phyloP scores from a whole-genome alignment of 35 echinoderm and acorn worm species.

The Amphiura filiformis region DNA sequence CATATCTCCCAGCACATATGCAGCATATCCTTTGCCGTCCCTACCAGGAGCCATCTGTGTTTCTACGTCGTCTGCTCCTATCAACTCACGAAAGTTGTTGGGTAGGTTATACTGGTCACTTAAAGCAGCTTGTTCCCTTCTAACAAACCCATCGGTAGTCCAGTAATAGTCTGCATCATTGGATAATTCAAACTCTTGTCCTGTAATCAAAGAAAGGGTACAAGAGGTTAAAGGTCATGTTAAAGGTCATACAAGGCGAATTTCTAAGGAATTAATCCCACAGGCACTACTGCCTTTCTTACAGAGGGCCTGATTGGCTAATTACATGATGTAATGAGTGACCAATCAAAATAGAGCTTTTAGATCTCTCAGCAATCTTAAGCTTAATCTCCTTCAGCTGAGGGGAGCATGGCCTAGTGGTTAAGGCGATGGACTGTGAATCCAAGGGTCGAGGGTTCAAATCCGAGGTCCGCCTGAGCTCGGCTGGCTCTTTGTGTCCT shows the following conservation, averaged over 20 bases:
- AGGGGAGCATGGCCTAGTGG: no score
- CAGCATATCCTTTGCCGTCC: conserved; percentile 57
- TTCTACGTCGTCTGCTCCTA: conserved; percentile 51
- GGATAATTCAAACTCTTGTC: conserved; percentile 48
- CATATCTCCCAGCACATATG: conserved; percentile 53
- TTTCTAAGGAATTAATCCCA: background rate
- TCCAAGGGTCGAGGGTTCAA: no score
- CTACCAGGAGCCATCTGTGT: conserved; percentile 42
- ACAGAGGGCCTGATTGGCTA: background rate
- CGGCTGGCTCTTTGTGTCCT: no score
- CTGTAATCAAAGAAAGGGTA: conserved; percentile 33
- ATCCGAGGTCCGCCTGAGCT: no score
- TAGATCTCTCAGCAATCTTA: no score
- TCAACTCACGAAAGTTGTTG: conserved; percentile 23
- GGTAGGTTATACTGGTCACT: conserved; percentile 17
- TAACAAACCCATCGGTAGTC: conserved; percentile 63
- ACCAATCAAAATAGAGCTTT: no score
- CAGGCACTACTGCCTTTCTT: no score
- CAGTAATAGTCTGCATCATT: conserved; percentile 70
- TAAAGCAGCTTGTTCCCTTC: conserved; percentile 17
- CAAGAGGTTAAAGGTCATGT: background rate
- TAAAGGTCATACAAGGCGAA: background rate
- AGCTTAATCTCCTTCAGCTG: no score
- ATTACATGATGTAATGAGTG: background rate
- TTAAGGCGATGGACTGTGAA: no score